Evolutionary conservation across 2,113 vertebrate species (phyloP).

Genomic region (Choloepus hoffmanni): DNA sequence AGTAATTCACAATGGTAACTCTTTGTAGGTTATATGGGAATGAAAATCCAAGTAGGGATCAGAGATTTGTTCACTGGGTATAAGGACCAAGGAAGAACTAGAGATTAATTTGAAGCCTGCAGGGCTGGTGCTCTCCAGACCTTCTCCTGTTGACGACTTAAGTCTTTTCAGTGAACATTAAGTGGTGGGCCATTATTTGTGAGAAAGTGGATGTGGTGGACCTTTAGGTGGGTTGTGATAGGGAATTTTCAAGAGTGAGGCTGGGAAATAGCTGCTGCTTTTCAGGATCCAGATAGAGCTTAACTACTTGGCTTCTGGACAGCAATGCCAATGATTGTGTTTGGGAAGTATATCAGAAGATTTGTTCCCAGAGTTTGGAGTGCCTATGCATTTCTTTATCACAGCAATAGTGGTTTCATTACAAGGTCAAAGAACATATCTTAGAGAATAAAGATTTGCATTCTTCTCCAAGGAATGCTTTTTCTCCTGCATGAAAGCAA

Average conservation of each 20-base stretch:
- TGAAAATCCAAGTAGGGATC: background rate
- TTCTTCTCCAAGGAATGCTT: background rate
- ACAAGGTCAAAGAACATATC: background rate
- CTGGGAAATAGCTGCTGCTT: background rate
- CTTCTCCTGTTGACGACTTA: background rate
- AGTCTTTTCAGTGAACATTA: background rate
- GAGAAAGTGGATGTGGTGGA: background rate
- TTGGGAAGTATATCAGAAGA: background rate
- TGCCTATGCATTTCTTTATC: background rate
- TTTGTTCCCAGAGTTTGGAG: background rate
- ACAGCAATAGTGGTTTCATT: background rate
- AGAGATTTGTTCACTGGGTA: background rate
- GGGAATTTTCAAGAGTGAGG: background rate
- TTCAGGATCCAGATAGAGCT: background rate
- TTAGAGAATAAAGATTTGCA: background rate
- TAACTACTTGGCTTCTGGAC: background rate
- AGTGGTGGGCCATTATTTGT: background rate
- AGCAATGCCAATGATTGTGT: background rate
- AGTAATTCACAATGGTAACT: background rate
- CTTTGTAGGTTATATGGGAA: background rate
- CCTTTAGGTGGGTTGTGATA: background rate
- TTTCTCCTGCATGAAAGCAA: conserved; percentile 8
- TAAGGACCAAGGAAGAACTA: background rate
- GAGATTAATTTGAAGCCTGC: background rate
- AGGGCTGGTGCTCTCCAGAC: background rate